Evolutionary conservation across 2,797 vertebrate genomes (phyloP).

Genomic region (Neosalanx taihuensis): DNA sequence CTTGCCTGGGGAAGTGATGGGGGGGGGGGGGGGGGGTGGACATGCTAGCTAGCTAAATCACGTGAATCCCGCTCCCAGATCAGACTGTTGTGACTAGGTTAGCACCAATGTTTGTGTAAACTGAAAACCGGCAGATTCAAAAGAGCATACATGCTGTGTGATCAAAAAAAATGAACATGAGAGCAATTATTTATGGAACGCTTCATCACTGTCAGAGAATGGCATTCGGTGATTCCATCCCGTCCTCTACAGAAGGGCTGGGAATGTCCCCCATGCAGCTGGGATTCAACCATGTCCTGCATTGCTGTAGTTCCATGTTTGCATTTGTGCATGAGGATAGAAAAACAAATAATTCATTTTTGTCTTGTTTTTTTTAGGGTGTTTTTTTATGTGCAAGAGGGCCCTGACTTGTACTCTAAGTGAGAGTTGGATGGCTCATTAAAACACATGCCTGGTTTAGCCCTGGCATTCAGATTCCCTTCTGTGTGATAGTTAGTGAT

Average conservation of each 20-base stretch:
- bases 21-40: too few species aligned
- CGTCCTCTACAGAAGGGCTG: too few species aligned
- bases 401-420: background rate
- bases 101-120: background rate
- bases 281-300: background rate
- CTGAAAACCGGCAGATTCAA: background rate
- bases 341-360: background rate
- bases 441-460: background rate
- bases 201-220: too few species aligned
- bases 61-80: too few species aligned
- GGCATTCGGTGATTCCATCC: too few species aligned
- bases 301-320: background rate
- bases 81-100: background rate
- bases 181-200: background rate
- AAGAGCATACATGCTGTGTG: constrained; percentile 9
- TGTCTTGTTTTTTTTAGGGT: background rate
- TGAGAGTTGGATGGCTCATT: constrained; percentile 10
- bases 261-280: background rate
- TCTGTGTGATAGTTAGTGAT: background rate
- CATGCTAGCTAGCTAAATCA: too few species aligned
- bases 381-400: background rate
- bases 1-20: too few species aligned
- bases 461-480: background rate
- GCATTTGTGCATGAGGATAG: background rate
- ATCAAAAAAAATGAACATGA: background rate